These are phyloP conservation scores for Dermatemys mawii DNA, from an alignment of 2,113 vertebrate genomes.

Conservation along the genomic window DNA sequence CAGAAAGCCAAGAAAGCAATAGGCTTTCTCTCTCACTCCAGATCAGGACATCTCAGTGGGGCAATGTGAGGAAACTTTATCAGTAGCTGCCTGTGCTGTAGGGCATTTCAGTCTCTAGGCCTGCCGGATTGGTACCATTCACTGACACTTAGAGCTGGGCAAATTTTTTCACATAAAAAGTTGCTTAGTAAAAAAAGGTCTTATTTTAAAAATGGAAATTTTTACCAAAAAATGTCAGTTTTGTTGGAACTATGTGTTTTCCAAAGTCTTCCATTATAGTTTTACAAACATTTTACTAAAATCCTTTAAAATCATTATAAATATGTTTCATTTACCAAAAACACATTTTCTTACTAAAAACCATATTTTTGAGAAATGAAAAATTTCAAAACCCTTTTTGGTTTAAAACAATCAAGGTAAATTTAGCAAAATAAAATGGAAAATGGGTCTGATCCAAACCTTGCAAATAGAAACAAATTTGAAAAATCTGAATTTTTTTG, in stretches of 20 bases:
- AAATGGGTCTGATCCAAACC: neutral
- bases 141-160: neutral
- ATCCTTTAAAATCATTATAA: rapidly evolving
- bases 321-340: neutral
- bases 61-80: neutral
- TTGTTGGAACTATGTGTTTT: neutral
- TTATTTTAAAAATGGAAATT: neutral
- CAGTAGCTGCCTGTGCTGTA: neutral
- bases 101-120: neutral
- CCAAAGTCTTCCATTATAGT: neutral
- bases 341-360: neutral
- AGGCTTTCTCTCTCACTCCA: neutral
- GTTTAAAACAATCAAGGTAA: neutral
- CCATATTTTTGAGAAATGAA: rapidly evolving
- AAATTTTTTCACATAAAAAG: neutral
- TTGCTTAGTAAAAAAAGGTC: rapidly evolving
- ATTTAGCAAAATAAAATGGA: neutral
- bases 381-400: rapidly evolving
- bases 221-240: neutral
- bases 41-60: neutral
- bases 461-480: neutral
- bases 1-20: neutral
- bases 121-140: neutral
- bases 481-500: neutral
- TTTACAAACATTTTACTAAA: neutral